phyloP scores from a whole-genome alignment of 2,888 invertebrate genomes.

The Andrena chrysosceles region DNA sequence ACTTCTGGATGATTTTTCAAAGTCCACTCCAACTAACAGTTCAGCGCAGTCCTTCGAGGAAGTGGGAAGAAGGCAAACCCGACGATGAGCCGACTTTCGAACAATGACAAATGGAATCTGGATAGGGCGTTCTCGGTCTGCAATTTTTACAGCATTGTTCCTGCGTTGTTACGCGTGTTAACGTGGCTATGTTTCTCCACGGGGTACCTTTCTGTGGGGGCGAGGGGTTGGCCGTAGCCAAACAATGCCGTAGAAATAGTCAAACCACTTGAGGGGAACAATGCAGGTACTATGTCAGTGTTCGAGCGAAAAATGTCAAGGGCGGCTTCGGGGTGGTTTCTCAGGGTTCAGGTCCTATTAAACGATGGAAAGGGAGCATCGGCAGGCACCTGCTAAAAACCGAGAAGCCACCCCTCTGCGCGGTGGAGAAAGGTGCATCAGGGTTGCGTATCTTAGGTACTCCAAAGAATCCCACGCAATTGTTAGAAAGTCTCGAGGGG shows the following conservation, averaged over 20 bases:
- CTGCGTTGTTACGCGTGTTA: constrained; percentile 65
- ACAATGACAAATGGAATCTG: constrained; percentile 43
- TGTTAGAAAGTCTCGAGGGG: neutral
- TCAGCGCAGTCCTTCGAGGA: neutral
- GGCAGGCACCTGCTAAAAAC: constrained; percentile 73
- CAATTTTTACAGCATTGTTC: constrained; percentile 70
- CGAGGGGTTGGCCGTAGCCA: constrained; percentile 48
- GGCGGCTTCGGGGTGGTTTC: constrained; percentile 39
- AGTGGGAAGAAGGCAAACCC: neutral
- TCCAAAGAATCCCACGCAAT: constrained; percentile 49
- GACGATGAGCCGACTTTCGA: constrained; percentile 27
- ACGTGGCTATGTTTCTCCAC: constrained; percentile 50
- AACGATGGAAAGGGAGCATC: constrained; percentile 69
- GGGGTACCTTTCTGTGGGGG: constrained; percentile 40
- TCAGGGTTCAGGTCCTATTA: constrained; percentile 58
- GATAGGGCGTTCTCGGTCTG: constrained; percentile 24
- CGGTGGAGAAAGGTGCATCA: constrained; percentile 22
- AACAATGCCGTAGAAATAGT: constrained; percentile 74
- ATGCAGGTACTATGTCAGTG: constrained; percentile 50
- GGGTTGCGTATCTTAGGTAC: constrained; percentile 42
- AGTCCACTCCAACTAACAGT: neutral
- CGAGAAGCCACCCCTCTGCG: constrained; percentile 58
- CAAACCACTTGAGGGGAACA: constrained; percentile 78
- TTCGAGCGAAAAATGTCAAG: constrained; percentile 48
- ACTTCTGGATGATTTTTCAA: constrained; percentile 1